Conservation (phyloP, 2,888 invertebrate genomes). For the Drosophila putrida region DNA sequence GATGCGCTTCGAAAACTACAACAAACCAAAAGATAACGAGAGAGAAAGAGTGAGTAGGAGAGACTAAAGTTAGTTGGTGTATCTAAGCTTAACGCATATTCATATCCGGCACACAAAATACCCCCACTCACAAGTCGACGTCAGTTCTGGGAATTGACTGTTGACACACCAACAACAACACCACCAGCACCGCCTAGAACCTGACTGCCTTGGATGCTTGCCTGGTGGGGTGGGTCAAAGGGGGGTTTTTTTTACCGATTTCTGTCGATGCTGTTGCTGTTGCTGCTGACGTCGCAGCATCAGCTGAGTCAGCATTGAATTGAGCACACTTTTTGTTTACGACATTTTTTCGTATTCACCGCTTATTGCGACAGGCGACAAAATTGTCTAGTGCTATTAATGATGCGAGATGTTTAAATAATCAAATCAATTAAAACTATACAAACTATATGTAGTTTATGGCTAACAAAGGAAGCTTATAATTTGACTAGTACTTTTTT, state of each 20-base stretch:
- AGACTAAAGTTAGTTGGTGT: slow-evolving; percentile 37
- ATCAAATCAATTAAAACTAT: background rate
- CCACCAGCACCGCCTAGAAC: slow-evolving; percentile 33
- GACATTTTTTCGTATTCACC: slow-evolving; percentile 49
- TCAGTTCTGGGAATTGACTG: slow-evolving; percentile 63
- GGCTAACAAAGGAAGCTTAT: too few relatives aligned
- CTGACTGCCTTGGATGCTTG: slow-evolving; percentile 65
- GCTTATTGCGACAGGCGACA: slow-evolving; percentile 51
- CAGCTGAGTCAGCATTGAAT: slow-evolving; percentile 68
- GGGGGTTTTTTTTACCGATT: slow-evolving; percentile 45
- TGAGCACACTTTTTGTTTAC: slow-evolving; percentile 59
- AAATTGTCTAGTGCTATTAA: slow-evolving; percentile 9
- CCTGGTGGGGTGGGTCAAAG: slow-evolving; percentile 8
- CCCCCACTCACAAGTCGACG: slow-evolving; percentile 41
- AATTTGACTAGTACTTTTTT: background rate
- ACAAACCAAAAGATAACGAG: slow-evolving; percentile 13
- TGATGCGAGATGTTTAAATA: too few relatives aligned
- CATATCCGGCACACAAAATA: slow-evolving; percentile 68
- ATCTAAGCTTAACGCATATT: slow-evolving; percentile 49
- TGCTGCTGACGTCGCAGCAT: slow-evolving; percentile 50
- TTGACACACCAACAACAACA: slow-evolving; percentile 60
- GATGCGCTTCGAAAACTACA: slow-evolving; percentile 77
- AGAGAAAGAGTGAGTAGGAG: slow-evolving; percentile 4
- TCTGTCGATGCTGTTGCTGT: slow-evolving; percentile 20
- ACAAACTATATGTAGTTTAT: background rate